Base-by-base conservation (phyloP, 1,140 invertebrate genomes). In the Lamellibrachia luymesi region DNA sequence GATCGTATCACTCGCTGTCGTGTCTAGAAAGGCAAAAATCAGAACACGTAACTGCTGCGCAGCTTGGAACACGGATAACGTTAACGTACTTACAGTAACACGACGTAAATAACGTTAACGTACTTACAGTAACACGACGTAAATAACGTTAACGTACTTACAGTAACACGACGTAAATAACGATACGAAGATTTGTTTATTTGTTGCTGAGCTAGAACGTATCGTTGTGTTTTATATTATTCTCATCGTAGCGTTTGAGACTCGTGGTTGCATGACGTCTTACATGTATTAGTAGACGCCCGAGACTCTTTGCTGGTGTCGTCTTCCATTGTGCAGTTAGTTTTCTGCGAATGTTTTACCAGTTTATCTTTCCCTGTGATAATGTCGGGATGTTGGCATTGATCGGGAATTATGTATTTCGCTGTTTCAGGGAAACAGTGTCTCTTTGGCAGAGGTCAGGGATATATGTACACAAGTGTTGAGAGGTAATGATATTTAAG, bases 381-480 rank as follows among this genome's bases (percentile, higher is more conserved):
- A 80, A 10, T 10, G 64, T 22, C 13, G 17, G 17, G 17, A 17
- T 80, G 64, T 22, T 22, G 64, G 51, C 49, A 91, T n/a, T 80
- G 64, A 91, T 17, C 22, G n/a, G 49, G 17, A 22, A n/a, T n/a
- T 4, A 1, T 50, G 49, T 50, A 22, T 22, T 91, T 13, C 27
- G 2, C 6, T 50, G 13, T 50, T 91, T n/a, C 91, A 91, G 91
- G 91, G 91, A 91, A 50, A 91, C 10, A 51, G 91, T 27, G 91
- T 91, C 51, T 51, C 91, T 4, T 50, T 91, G 91, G 49, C 91
- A 51, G 91, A 91, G 27, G 91, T 91, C 49, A 50, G 91, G 51
- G 91, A 91, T 50, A 91, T 91, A 91, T 91, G 91, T 91, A 50
- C 51, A 4, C 91, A 91, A 91, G 91, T 91, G 49, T n/a, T 91